Conservation (phyloP, 2,888 invertebrate species). For the Homarus gammarus region DNA sequence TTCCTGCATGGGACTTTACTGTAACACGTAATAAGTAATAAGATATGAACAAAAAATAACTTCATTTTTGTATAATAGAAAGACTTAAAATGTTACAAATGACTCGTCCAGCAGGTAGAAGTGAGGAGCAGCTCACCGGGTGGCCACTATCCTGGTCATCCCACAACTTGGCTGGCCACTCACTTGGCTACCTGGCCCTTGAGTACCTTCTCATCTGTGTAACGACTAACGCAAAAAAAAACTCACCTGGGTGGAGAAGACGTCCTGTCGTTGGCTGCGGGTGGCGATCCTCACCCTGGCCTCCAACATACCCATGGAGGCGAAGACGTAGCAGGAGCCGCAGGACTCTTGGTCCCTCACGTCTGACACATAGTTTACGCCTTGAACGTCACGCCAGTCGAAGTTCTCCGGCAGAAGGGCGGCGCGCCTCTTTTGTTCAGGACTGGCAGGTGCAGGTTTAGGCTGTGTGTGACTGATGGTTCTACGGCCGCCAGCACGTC, state of each 20-base stretch:
- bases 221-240: too few species aligned
- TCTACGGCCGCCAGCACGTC: constrained; percentile 78
- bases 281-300: constrained; percentile 80
- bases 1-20: too few species aligned
- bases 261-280: constrained; percentile 79
- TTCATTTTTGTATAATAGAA: too few species aligned
- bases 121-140: too few species aligned
- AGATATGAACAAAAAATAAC: too few species aligned
- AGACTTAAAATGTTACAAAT: too few species aligned
- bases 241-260: constrained; percentile 79
- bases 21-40: too few species aligned
- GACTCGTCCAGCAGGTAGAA: too few species aligned
- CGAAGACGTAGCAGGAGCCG: constrained; percentile 81
- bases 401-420: constrained; percentile 77
- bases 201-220: too few species aligned
- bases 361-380: constrained; percentile 78
- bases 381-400: constrained; percentile 79
- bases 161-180: too few species aligned
- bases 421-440: constrained; percentile 66
- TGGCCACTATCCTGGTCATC: too few species aligned
- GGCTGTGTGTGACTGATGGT: constrained; percentile 45
- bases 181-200: too few species aligned
- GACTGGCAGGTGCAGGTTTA: constrained; percentile 63
- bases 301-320: constrained; percentile 81
- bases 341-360: constrained; percentile 78